Conservation (phyloP, 2,113 vertebrate species). For the Syngnathus typhle region DNA sequence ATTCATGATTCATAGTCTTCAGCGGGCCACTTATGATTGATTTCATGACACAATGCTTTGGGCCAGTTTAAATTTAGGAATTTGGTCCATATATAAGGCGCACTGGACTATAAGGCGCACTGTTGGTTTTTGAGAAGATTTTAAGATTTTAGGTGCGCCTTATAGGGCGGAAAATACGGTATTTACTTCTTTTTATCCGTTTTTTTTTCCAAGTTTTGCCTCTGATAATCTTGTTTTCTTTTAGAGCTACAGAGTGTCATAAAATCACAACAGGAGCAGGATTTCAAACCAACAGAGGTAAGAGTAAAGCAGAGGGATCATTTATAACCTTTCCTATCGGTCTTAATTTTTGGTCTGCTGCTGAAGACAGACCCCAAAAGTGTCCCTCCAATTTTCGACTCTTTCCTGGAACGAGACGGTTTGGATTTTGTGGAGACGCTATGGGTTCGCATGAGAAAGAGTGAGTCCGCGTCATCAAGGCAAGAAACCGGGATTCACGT, state of each 20-base stretch:
- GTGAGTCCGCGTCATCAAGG: constrained; percentile 61
- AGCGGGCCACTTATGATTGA: too few relatives aligned
- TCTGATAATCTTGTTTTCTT: not conserved
- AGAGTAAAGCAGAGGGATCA: not conserved
- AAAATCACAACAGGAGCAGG: constrained; percentile 64
- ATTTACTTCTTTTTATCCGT: not conserved
- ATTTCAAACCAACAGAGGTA: constrained; percentile 71
- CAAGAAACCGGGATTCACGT: not conserved
- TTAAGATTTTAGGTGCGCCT: too few relatives aligned
- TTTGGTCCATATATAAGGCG: too few relatives aligned
- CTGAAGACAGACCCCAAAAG: constrained; percentile 61
- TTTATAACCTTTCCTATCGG: not conserved
- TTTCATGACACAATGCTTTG: too few relatives aligned
- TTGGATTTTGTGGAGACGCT: constrained; percentile 91
- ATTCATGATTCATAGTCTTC: too few relatives aligned
- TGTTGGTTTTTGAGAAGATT: too few relatives aligned
- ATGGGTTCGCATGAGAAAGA: constrained; percentile 86
- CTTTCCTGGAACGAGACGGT: constrained; percentile 76
- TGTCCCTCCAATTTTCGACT: constrained; percentile 71
- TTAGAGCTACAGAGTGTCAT: constrained; percentile 78
- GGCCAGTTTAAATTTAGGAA: too few relatives aligned
- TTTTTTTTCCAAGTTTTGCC: not conserved
- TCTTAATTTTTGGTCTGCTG: not conserved
- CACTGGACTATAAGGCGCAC: too few relatives aligned
- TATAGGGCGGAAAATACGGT: too few relatives aligned